Base-by-base conservation (phyloP, 2,113 vertebrate genomes). In the Apistogramma diplotaenia region DNA sequence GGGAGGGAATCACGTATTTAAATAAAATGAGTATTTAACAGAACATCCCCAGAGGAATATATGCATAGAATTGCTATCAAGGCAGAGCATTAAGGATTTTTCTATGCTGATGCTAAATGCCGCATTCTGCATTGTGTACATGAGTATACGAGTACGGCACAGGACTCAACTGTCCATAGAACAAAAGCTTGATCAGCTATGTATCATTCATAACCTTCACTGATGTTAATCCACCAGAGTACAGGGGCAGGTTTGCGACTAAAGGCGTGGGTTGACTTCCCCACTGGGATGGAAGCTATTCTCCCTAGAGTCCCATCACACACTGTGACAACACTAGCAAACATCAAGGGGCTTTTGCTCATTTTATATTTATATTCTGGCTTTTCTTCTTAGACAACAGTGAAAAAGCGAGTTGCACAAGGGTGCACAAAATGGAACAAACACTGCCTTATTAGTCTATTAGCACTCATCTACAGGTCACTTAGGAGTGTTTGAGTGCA, bases 301-400 rank as follows among this genome's bases (percentile, higher is more conserved):
- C 78, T 92, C 91, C 87, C 87, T n/a, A 25, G 87, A 92, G 91
- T 84, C 89, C 87, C 74, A 89, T 87, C 85, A 79, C 75, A 86
- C 77, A 81, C 79, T 74, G 86, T 82, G 78, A 74, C 84, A 90
- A 87, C 88, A 91, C 83, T 16, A 60, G 81, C 78, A 82, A 76
- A 90, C 87, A 93, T 93, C 85, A 93, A 92, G 80, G 78, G 78
- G 78, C 77, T 79, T 90, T 78, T 82, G 54, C 57, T 77, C 12
- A 56, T 74, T 84, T 85, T 76, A 75, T 83, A 82, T 86, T 81
- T 74, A 21, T 46, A 33, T 76, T 72, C 37, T 73, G 12, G 78
- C 55, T 8, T 12, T 85, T 75, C 82, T 61, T 35, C 40, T 65
- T 54, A 60, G 16, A 62, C 49, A 76, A 81, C 59, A 82, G 35